Conservation (phyloP, 2,888 invertebrate genomes). For the Cephus pygmeus region DNA sequence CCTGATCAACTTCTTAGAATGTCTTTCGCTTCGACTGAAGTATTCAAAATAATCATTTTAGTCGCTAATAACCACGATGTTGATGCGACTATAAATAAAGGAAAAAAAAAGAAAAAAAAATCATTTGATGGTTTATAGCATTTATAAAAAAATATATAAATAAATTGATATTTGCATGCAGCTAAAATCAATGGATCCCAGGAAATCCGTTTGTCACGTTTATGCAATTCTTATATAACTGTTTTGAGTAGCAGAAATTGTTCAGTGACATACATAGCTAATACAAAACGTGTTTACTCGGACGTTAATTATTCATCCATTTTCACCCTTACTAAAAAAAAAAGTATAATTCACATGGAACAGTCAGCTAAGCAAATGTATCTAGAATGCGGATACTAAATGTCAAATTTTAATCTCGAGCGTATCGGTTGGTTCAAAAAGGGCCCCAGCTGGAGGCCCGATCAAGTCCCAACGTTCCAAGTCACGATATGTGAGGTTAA, state of each 20-base stretch:
- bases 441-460: constrained; percentile 3
- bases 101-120: too few relatives aligned
- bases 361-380: constrained; percentile 38
- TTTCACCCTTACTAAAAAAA: constrained; percentile 10
- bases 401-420: neutral
- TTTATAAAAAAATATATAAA: too few relatives aligned
- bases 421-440: neutral
- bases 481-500: constrained; percentile 18
- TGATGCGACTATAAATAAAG: too few relatives aligned
- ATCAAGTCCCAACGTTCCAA: constrained; percentile 25
- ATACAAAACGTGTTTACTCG: neutral
- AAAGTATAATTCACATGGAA: neutral
- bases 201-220: neutral
- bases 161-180: neutral
- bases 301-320: constrained; percentile 1
- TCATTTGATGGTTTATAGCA: too few relatives aligned
- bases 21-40: neutral
- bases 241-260: neutral
- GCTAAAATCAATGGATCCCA: neutral
- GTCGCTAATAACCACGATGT: too few relatives aligned
- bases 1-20: neutral
- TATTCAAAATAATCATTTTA: neutral
- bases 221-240: neutral
- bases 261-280: neutral
- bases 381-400: constrained; percentile 8